Base-by-base conservation (phyloP, 2,797 vertebrate species). In the Sebastes itinus region DNA sequence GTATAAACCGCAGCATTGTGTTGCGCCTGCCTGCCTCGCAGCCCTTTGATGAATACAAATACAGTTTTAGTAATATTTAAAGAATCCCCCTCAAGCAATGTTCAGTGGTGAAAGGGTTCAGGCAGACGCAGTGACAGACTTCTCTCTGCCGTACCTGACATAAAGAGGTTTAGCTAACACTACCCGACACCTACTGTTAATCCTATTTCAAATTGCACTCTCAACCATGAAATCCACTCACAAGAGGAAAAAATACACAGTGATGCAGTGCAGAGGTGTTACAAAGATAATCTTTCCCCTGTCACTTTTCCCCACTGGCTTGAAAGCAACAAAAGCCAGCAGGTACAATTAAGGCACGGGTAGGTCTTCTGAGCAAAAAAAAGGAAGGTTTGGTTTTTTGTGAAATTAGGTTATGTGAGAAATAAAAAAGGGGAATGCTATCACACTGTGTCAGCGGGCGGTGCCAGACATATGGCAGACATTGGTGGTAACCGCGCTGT, bases 211-310 rank as follows among this genome's bases (percentile, higher is more conserved):
- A 86, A 94, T 89, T 92, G 92, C 86, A 91, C 89, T 90, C 89
- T 93, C 88, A 90, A 92, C 88, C 91, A 89, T 92, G 90, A 94
- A 93, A 94, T 93, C 91, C 90, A 94, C 91, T 94, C 93, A 92
- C 91, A 91, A 90, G 89, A 89, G 77, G 78, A 75, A 75, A 86
- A 89, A 89, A 83, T 77, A 85, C 87, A 88, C 80, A 79, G 87
- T 28, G 78, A 90, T 86, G 89, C 89, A 83, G 87, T 78, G 89
- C 88, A 88, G 87, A 85, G 88, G 91, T 93, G 90, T 90, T 91
- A 89, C 86, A 84, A 82, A 89, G 88, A 94, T 94, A 93, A 95
- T 93, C 93, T 90, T 91, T 78, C 80, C 88, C 76, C 87, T 88
- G 88, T 88, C 86, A 84, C 81, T 88, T 88, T 80, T 56, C 88